phyloP scores from a whole-genome alignment of 2,797 vertebrate genomes.

The Enteromius anoplus region DNA sequence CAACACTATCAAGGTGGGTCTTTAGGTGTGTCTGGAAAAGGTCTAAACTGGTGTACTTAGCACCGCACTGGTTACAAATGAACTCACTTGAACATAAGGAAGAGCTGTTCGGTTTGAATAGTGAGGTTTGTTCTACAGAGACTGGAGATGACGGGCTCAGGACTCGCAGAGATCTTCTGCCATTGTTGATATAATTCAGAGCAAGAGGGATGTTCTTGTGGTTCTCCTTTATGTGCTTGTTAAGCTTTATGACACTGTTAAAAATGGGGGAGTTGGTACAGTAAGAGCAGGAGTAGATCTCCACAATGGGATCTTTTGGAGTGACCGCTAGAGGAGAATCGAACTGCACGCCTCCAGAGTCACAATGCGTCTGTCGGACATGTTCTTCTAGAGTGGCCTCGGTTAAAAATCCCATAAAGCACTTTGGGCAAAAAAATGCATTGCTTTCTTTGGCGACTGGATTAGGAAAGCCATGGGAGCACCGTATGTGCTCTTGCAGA shows the following conservation, averaged over 20 bases:
- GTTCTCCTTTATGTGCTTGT: conserved; percentile 99
- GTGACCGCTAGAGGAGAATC: conserved; percentile 93
- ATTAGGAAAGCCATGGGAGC: conserved; percentile 94
- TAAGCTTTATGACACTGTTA: conserved; percentile 96
- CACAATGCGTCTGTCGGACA: conserved; percentile 96
- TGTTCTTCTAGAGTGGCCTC: conserved; percentile 97
- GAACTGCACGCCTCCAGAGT: conserved; percentile 92
- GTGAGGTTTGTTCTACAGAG: conserved; percentile 86
- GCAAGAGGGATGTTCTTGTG: conserved; percentile 99
- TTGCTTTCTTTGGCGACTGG: conserved; percentile 96
- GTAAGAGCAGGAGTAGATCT: conserved; percentile 98
- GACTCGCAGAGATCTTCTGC: conserved; percentile 90
- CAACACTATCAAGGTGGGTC: conserved; percentile 92
- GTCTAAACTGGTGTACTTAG: conserved; percentile 94
- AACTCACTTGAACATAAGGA: conserved; percentile 90
- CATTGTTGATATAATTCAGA: conserved; percentile 96
- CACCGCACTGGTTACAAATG: conserved; percentile 98
- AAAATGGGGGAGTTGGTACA: conserved; percentile 99
- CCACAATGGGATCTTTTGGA: conserved; percentile 95
- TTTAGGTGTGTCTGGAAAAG: conserved; percentile 98
- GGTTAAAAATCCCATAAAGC: conserved; percentile 99
- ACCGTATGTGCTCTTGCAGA: conserved; percentile 97
- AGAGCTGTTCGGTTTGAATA: conserved; percentile 89
- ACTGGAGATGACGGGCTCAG: conserved; percentile 95
- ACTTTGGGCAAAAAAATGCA: conserved; percentile 98